Evolutionary conservation across 2,888 invertebrate species (phyloP), one percentile per base, ranked within the genome.

Genomic region (Vesta saturnalis): DNA sequence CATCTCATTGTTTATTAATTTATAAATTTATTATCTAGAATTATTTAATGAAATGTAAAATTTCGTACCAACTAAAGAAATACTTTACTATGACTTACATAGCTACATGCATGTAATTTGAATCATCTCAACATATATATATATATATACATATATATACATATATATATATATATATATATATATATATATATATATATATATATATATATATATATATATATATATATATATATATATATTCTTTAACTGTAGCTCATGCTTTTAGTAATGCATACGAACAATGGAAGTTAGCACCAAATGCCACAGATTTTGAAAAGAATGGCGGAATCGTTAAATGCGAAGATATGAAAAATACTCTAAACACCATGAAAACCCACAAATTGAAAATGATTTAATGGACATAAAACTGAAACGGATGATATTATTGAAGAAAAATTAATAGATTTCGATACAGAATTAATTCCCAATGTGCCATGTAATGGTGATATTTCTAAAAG

Each of bases 191-290:
- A 91, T 94, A 85, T 91, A 94, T 77, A 95, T 94, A 74, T 94
- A 95, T 83, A 95, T 93, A 60, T 96, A 94, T 82, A 87, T 94
- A 54, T 95, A 95, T 83, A n/a, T 88, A 92, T 2, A 91, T 94
- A 80, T 86, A 93, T 77, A 94, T 93, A 86, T 89, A 93, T 76
- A 94, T 94, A 1, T 89, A 94, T 76, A 91, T 91, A 15, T 91
- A 94, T 8, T 94, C 95, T 0, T 82, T 95, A 61, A 91, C 94
- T 0, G 91, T 95, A 15, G 94, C 94, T 0, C 92, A 94, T 75
- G 92, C 94, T 35, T 95, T 95, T 83, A 92, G 92, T 79, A 88
- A 92, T 46, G 94, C 94, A 5, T 94, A 92, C 73, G 82, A 83
- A 67, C 76, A 79, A 0, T 84, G 83, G 83, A 72, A 80, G 59